Percentiles rank a stretch among this genome's conserved stretches.
These are phyloP conservation scores for Pseudolaguvia tuberculata DNA, from an alignment of 2,113 vertebrate genomes.

Conservation along the genomic window DNA sequence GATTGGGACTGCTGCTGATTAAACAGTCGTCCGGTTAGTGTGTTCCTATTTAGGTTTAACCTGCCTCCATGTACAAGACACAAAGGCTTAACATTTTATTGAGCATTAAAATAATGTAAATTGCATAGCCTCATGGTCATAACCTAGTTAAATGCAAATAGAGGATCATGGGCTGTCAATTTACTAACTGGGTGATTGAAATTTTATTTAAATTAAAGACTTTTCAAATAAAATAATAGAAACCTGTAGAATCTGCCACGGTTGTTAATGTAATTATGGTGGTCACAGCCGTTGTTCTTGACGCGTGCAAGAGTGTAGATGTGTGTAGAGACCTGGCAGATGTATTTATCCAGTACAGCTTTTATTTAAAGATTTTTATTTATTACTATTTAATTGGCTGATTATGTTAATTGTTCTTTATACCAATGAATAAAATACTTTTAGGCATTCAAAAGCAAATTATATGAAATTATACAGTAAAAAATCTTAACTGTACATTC, in stretches of 20 bases:
- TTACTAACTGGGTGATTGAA: background rate
- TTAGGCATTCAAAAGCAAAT: background rate
- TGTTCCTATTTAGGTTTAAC: background rate
- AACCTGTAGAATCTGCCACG: background rate
- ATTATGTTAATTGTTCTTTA: background rate
- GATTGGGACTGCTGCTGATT: too few species aligned
- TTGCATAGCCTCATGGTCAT: background rate
- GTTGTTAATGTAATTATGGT: background rate
- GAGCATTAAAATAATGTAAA: background rate
- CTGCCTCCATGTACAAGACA: background rate
- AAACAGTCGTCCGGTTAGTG: too few species aligned
- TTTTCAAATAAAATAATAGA: background rate
- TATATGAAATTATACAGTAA: background rate
- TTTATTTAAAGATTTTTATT: background rate
- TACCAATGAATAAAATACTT: background rate
- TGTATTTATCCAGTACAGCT: background rate
- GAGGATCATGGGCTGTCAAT: background rate
- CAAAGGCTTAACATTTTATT: background rate
- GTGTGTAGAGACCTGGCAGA: background rate
- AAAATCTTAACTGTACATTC: background rate
- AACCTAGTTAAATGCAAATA: background rate
- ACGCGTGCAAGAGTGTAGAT: background rate
- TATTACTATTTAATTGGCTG: slow-evolving; percentile 1
- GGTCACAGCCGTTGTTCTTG: background rate
- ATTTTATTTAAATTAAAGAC: background rate